These are phyloP conservation scores for Chiloscyllium punctatum DNA, from an alignment of 2,797 vertebrate genomes.

Conservation along the genomic window DNA sequence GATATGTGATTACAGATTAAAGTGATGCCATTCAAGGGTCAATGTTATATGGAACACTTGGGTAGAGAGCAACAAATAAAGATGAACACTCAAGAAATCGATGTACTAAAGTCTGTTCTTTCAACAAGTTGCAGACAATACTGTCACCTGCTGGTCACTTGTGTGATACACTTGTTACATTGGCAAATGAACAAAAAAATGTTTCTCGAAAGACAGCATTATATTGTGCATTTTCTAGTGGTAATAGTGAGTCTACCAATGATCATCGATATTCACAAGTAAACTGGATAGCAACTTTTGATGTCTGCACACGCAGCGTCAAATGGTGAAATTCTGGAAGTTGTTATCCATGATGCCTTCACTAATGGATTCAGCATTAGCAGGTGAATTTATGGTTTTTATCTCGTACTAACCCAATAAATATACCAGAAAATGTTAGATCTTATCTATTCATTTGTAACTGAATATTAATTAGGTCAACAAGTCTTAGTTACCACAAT, in stretches of 20 bases:
- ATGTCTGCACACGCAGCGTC: neutral
- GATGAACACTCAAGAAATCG: constrained; percentile 44
- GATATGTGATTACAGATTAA: constrained; percentile 50
- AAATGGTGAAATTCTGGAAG: neutral
- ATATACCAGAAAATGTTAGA: neutral
- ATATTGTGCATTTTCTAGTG: neutral
- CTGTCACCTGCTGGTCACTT: neutral
- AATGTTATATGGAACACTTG: constrained; percentile 46
- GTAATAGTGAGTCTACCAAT: neutral
- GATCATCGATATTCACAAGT: neutral
- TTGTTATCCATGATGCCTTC: no score
- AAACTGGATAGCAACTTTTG: neutral
- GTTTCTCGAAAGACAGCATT: neutral
- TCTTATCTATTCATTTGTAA: neutral
- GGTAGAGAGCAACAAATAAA: constrained; percentile 43
- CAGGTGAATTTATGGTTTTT: neutral
- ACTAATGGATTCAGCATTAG: neutral
- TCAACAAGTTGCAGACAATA: neutral
- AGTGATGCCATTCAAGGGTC: constrained; percentile 51
- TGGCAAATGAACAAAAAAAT: neutral
- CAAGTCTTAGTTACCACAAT: neutral
- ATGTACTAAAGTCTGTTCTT: neutral
- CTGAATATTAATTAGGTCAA: neutral
- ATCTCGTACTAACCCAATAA: neutral
- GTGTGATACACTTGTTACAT: neutral